Conservation (phyloP, 2,113 vertebrate genomes). For the Ageneiosus marmoratus region DNA sequence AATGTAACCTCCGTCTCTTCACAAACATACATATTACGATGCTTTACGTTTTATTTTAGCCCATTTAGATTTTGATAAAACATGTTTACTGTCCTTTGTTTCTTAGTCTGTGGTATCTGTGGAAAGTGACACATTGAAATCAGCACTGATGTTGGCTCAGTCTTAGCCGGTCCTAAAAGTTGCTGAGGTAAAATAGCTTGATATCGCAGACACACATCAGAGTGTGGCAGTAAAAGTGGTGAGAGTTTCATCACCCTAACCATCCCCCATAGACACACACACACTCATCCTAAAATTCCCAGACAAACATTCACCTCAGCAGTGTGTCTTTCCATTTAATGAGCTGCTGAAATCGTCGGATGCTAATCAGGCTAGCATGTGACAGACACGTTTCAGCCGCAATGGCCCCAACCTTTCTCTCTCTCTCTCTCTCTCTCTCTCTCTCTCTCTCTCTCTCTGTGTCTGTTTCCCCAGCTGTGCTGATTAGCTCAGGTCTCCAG, state of each 20-base stretch:
- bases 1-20: neutral
- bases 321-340: slow-evolving; percentile 36
- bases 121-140: neutral
- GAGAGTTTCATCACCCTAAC: slow-evolving; percentile 36
- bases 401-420: neutral
- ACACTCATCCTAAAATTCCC: neutral
- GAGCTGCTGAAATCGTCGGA: slow-evolving; percentile 52
- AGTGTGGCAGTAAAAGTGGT: slow-evolving; percentile 10
- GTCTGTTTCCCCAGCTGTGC: slow-evolving; percentile 32
- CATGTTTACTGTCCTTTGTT: neutral
- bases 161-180: neutral
- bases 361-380: slow-evolving; percentile 52
- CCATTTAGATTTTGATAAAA: too few species aligned
- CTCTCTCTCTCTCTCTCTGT: slow-evolving; percentile 5
- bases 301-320: slow-evolving; percentile 47
- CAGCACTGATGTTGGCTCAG: neutral
- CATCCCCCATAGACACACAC: neutral
- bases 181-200: neutral
- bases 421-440: neutral
- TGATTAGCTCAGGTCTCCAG: slow-evolving; percentile 30
- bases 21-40: neutral
- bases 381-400: slow-evolving; percentile 32
- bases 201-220: neutral
- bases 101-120: neutral
- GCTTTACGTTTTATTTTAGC: neutral